phyloP scores from a whole-genome alignment of 2,797 vertebrate species.

The Hylomyscus alleni region DNA sequence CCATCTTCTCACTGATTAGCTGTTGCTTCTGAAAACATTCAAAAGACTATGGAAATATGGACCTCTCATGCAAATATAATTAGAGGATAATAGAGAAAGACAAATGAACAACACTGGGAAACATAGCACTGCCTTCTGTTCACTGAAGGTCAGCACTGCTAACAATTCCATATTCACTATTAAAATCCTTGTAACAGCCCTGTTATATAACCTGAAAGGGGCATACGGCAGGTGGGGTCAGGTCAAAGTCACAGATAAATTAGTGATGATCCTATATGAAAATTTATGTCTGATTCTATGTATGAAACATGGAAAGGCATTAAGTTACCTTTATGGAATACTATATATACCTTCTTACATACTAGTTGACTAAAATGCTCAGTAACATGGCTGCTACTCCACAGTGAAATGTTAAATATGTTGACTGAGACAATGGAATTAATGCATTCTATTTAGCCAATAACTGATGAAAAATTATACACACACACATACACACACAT shows the following conservation, averaged over 20 bases:
- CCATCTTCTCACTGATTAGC: neutral
- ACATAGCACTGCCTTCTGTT: neutral
- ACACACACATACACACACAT: no score
- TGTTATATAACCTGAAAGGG: neutral
- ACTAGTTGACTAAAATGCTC: neutral
- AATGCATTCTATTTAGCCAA: neutral
- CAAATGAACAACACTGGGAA: neutral
- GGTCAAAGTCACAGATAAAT: neutral
- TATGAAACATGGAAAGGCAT: conserved; percentile 40
- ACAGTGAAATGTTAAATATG: conserved; percentile 5
- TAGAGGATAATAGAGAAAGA: conserved; percentile 42
- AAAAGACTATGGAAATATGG: conserved; percentile 19
- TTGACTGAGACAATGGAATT: conserved; percentile 19
- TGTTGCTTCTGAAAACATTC: conserved; percentile 31
- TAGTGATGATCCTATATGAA: conserved; percentile 15
- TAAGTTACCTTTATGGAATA: neutral
- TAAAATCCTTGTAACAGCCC: neutral
- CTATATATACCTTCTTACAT: neutral
- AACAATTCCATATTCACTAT: neutral
- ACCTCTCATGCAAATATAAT: conserved; percentile 4
- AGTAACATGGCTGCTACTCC: conserved; percentile 23
- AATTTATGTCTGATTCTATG: conserved; percentile 10
- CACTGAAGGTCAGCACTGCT: neutral
- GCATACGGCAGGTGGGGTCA: neutral
- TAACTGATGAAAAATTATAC: neutral